Evolutionary conservation across 2,888 invertebrate species (phyloP), one percentile per base, ranked within the genome.

Genomic region (Tridacna gigas): DNA sequence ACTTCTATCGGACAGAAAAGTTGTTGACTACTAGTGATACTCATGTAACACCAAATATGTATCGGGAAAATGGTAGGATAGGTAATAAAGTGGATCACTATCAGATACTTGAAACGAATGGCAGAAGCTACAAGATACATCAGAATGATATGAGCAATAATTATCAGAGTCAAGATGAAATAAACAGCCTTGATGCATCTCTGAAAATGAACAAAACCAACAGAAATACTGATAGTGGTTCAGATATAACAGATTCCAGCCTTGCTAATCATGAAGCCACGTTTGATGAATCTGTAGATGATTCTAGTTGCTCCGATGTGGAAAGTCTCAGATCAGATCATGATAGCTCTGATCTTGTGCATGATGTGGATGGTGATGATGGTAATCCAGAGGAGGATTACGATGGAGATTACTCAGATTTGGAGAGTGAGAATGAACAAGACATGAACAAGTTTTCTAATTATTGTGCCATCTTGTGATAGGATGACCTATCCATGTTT

Each of bases 321-420:
- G 45, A 47, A 45, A 12, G 74, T 37, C 22, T 45, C 47, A 15
- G 37, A 25, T 74, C 28, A 20, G 73, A 65, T 71, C 77, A 66
- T 9, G 77, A 81, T 26, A 63, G 74, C 25, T 78, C 84, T 9
- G 87, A 83, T 18, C 15, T 80, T 20, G 37, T 37, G 7, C 37
- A 37, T 37, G 37, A 37, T 37, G 37, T 37, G 3, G 69, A 73
- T 0, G 60, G 73, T 22, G 83, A 81, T n/a, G 78, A 47, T 4
- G 73, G 76, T 51, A 73, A 80, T 56, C 60, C 28, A n/a, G 84
- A 80, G n/a, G 82, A 82, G 20, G 79, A 85, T 65, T 83, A 82
- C 71, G 84, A 86, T 25, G 83, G 77, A n/a, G 84, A 86, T 63
- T 76, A 82, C 56, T 88, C 88, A 13, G 86, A 83, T 48, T 66